Base-by-base conservation (phyloP, 2,797 vertebrate species). In the Australoheros facetus region DNA sequence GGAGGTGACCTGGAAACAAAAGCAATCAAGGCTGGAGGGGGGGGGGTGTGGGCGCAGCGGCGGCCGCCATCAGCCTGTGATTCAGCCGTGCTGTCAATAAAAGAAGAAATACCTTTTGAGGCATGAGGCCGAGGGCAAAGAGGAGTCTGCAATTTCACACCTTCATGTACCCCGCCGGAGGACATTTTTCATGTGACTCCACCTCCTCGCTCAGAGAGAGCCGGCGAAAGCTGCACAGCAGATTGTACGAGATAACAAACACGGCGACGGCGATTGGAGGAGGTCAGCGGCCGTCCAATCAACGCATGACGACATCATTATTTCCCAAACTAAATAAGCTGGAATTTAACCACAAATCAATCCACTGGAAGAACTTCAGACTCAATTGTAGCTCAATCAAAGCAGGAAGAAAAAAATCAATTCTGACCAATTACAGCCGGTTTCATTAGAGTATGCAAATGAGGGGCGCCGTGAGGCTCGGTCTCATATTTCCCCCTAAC, bases 381-480 rank as follows among this genome's bases (percentile, higher is more conserved):
- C 97, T 98, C 96, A 95, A 98, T 97, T 96, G 95, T 93, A 95
- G 97, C 96, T 97, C 96, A 97, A 97, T 98, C 96, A 97, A 96
- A 97, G 96, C 95, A 92, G 95, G 95, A n/a, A 89, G 64, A 32
- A 48, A 94, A 95, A 97, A 96, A 97, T 98, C 97, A 94, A 97
- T 98, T 93, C 91, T 92, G 95, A 95, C 96, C 96, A 97, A 97
- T 97, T 97, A 97, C 86, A 96, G 93, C 91, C 91, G 83, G 93
- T 96, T 96, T 97, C 93, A 92, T 98, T 97, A 97, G 95, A 87
- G 93, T 94, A 97, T 97, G 96, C 94, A 97, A 97, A 98, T 96
- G 72, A 92, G 81, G 45, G 84, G 79, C 82, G 4, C 56, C 48
- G 91, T 16, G 92, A 64, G 81, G 88, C 71, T 56, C 73, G 73